Base-by-base conservation (phyloP, 2,888 invertebrate genomes). In the Monochamus alternatus region DNA sequence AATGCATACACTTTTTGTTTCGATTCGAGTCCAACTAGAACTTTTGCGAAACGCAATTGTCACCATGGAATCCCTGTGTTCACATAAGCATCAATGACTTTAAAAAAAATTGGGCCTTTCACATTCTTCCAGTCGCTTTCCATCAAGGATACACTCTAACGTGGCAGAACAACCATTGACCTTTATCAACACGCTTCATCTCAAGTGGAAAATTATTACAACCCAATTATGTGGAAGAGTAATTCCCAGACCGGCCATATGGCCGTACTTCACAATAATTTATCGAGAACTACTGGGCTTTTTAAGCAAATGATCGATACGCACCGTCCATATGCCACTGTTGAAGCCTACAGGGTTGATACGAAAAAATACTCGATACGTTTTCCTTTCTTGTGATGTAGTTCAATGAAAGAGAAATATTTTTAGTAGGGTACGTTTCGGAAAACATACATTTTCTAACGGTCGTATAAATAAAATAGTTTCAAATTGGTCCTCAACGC, bases 181-280 rank as follows among this genome's bases (percentile, higher is more conserved):
- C 22, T 58, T 58, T 58, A 58, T 58, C 8, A 8, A 8, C 3
- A 30, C 1, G 5, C 14, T 58, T n/a, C 22, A 22, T 22, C 22
- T 22, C 22, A 9, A 58, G 58, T 58, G 30, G 58, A 58, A 58
- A 58, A 58, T 58, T 58, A 30, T 58, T 58, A 58, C 30, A 22
- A n/a, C 8, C 58, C 58, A 58, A 58, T 58, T 58, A 58, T 22
- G 22, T 30, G 58, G 7, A 22, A 14, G 30, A 38, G 5, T n/a
- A 58, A 47, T 12, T 8, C 47, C 9, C 47, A 47, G 9, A 7
- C 8, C 22, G 22, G n/a, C 58, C 58, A 58, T 58, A 58, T 58
- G 58, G 58, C 14, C 5, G 58, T 5, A 58, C 58, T 58, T 58
- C 58, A 58, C 38, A 58, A 58, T 58, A 58, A 58, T 58, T 58